A percentile compares a stretch with the other conserved stretches of the same genome.
These are phyloP conservation scores for Tinea semifulvella DNA, from an alignment of 2,888 invertebrate species.

Conservation along the genomic window DNA sequence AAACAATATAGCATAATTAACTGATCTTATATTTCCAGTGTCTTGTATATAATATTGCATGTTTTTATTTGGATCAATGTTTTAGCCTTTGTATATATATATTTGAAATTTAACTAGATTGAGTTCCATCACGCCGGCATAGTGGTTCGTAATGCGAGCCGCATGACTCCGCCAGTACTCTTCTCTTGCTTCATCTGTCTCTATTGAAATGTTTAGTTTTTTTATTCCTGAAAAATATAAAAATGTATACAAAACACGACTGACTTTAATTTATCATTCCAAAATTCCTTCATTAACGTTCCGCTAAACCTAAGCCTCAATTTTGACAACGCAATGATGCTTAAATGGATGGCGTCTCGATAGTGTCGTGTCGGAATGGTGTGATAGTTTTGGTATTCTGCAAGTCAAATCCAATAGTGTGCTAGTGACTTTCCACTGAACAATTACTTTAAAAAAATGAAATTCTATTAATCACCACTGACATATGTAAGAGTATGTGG, in stretches of 20 bases:
- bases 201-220: constrained; percentile 40
- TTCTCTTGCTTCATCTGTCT: constrained; percentile 33
- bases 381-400: too few species aligned
- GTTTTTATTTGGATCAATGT: not conserved
- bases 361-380: too few species aligned
- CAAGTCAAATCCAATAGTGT: too few species aligned
- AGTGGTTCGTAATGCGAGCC: constrained; percentile 31
- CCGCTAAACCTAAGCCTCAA: too few species aligned
- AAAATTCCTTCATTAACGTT: too few species aligned
- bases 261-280: too few species aligned
- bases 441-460: too few species aligned
- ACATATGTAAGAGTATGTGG: too few species aligned
- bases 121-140: constrained; percentile 34
- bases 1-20: constrained; percentile 3
- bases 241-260: not conserved
- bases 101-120: constrained; percentile 36
- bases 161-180: constrained; percentile 34
- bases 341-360: too few species aligned
- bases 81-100: constrained; percentile 38
- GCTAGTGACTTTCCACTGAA: too few species aligned
- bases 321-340: too few species aligned
- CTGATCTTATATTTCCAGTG: not conserved
- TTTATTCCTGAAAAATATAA: constrained; percentile 32
- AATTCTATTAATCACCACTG: too few species aligned
- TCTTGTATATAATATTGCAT: constrained; percentile 2